Evolutionary conservation across 1,140 invertebrate genomes (phyloP).

Genomic region (Zaprionus africanus): DNA sequence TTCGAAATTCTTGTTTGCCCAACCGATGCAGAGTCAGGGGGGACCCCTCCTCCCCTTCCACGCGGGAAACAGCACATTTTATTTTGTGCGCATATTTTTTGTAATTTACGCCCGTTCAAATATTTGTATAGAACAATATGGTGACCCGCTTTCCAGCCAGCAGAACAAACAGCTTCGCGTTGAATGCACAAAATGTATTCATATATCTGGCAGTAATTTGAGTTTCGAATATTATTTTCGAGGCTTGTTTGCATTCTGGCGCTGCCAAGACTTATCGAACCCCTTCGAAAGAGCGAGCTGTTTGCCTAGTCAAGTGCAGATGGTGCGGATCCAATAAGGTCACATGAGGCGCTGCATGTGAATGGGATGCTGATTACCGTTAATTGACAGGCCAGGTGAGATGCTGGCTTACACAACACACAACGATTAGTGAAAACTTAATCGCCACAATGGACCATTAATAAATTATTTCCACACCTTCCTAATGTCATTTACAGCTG

Average conservation of each 20-base stretch:
- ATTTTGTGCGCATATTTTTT: conserved; percentile 32
- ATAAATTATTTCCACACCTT: conserved; percentile 37
- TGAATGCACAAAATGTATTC: conserved; percentile 61
- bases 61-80: background rate
- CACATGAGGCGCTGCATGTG: conserved; percentile 12
- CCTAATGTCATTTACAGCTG: conserved; percentile 36
- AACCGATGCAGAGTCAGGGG: conserved; percentile 34
- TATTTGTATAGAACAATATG: conserved; percentile 62
- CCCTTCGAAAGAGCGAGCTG: background rate
- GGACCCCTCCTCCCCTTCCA: background rate
- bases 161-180: conserved; percentile 49
- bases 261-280: conserved; percentile 12
- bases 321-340: conserved; percentile 30
- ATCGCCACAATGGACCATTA: conserved; percentile 37
- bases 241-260: conserved; percentile 53
- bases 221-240: conserved; percentile 38
- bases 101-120: conserved; percentile 40
- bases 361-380: background rate
- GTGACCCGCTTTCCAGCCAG: conserved; percentile 64
- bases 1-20: conserved; percentile 50
- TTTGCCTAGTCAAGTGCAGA: conserved; percentile 24
- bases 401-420: conserved; percentile 23
- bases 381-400: conserved; percentile 1
- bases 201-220: conserved; percentile 29
- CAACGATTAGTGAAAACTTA: conserved; percentile 56